These are phyloP conservation scores for Thereva nobilitata DNA, from an alignment of 2,888 invertebrate genomes.

Conservation along the genomic window DNA sequence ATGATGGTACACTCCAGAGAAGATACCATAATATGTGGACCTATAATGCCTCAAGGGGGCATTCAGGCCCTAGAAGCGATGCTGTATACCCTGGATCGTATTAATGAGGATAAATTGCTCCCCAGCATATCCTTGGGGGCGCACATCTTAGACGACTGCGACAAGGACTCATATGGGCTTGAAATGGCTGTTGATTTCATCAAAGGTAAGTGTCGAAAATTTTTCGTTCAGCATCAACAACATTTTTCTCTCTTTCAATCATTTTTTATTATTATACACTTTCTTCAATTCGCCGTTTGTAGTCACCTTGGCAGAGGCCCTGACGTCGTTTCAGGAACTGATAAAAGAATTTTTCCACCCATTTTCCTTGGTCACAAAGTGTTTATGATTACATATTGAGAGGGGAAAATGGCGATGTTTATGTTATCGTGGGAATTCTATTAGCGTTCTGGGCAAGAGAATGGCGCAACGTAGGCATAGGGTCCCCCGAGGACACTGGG, in stretches of 20 bases:
- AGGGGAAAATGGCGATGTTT: conserved; percentile 6
- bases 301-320: conserved; percentile 1
- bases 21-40: conserved; percentile 79
- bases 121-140: conserved; percentile 79
- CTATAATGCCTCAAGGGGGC: conserved; percentile 88
- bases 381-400: conserved; percentile 20
- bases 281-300: conserved; percentile 22
- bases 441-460: conserved; percentile 6
- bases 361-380: conserved; percentile 14
- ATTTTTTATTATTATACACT: conserved; percentile 19
- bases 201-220: conserved; percentile 68
- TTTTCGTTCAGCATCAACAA: background rate
- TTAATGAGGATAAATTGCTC: conserved; percentile 65
- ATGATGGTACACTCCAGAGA: conserved; percentile 93
- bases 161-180: conserved; percentile 87
- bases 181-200: conserved; percentile 94
- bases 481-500: too few species aligned
- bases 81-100: conserved; percentile 81
- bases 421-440: conserved; percentile 12
- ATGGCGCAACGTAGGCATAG: background rate
- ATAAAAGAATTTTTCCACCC: conserved; percentile 10
- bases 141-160: conserved; percentile 88
- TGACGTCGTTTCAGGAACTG: background rate
- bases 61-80: conserved; percentile 85
- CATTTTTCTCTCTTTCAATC: conserved; percentile 5